phyloP scores from a whole-genome alignment of 2,797 vertebrate genomes.

The Antennarius maculatus region DNA sequence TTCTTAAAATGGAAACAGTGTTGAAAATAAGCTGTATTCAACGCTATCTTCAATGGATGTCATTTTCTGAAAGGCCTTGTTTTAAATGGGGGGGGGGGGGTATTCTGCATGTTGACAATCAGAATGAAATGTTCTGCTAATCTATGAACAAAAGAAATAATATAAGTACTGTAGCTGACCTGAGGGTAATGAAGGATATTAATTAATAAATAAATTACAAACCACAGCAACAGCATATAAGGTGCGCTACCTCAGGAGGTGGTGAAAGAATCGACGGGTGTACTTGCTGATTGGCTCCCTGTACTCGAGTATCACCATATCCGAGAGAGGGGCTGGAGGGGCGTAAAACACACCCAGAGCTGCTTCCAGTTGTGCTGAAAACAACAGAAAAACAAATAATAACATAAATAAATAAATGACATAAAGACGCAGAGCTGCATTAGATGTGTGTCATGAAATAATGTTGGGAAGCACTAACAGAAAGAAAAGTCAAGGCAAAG shows the following conservation, averaged over 20 bases:
- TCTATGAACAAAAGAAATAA: conserved; percentile 23
- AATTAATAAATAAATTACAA: conserved; percentile 23
- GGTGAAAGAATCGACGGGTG: conserved; percentile 95
- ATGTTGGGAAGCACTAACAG: background rate
- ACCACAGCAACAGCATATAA: conserved; percentile 13
- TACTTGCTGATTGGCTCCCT: conserved; percentile 91
- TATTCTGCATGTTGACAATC: conserved; percentile 23
- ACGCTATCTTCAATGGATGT: conserved; percentile 32
- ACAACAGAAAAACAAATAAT: conserved; percentile 32
- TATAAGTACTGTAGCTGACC: background rate
- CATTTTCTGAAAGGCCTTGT: conserved; percentile 21
- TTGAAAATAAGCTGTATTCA: conserved; percentile 32
- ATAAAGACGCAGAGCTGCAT: background rate
- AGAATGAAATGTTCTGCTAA: conserved; percentile 23
- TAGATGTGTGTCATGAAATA: background rate
- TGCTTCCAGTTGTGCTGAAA: conserved; percentile 90
- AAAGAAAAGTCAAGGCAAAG: too few species aligned
- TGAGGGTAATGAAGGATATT: background rate
- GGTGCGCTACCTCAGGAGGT: conserved; percentile 91
- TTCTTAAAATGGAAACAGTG: conserved; percentile 45
- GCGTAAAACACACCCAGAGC: conserved; percentile 92
- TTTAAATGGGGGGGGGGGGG: conserved; percentile 5
- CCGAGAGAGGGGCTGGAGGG: conserved; percentile 86
- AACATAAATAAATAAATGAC: background rate
- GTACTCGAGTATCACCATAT: conserved; percentile 88